Conservation (phyloP, 1,140 invertebrate genomes). For the Drosophila kikkawai region DNA sequence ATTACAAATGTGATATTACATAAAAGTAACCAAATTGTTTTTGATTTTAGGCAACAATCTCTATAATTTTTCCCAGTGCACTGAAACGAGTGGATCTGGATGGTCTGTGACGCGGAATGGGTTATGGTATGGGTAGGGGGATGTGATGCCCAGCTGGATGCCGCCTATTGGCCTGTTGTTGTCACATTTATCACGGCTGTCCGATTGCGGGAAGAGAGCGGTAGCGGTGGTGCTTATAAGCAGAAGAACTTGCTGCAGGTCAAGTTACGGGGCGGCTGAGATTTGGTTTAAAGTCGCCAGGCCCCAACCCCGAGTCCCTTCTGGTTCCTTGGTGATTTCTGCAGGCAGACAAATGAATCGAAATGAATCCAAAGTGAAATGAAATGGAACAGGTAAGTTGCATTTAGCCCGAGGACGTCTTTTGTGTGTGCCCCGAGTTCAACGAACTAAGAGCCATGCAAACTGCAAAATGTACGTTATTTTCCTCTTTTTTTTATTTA, state of each 20-base stretch:
- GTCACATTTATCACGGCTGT: constrained; percentile 78
- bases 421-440: constrained; percentile 27
- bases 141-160: constrained; percentile 43
- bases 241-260: constrained; percentile 69
- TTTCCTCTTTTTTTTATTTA: constrained; percentile 16
- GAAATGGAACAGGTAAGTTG: constrained; percentile 63
- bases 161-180: constrained; percentile 67
- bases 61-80: constrained; percentile 2
- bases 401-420: constrained; percentile 38
- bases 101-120: constrained; percentile 26
- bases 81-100: constrained; percentile 17
- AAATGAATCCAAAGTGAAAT: constrained; percentile 27
- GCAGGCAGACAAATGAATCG: constrained; percentile 42
- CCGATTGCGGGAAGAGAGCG: constrained; percentile 30
- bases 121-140: constrained; percentile 7
- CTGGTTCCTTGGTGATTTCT: constrained; percentile 31
- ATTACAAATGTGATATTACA: too few relatives aligned
- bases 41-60: too few relatives aligned
- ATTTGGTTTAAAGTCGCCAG: constrained; percentile 44
- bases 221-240: not conserved
- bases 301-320: constrained; percentile 3
- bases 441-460: constrained; percentile 42
- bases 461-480: constrained; percentile 33
- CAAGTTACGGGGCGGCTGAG: constrained; percentile 56
- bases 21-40: too few relatives aligned